These are phyloP conservation scores for Eristalis arbustorum DNA, from an alignment of 2,888 invertebrate species.

Conservation along the genomic window DNA sequence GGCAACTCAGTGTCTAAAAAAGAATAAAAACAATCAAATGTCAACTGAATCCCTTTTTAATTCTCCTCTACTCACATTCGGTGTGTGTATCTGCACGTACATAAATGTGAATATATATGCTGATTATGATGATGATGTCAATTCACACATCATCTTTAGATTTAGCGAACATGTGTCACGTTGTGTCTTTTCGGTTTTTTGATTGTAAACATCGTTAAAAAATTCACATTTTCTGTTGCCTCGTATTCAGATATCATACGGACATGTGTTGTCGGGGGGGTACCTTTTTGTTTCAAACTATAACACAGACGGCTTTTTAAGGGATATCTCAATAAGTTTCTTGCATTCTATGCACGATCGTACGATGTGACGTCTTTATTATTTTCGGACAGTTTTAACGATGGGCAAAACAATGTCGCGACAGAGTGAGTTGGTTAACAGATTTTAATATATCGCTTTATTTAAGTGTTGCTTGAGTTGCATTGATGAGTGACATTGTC, in stretches of 20 bases:
- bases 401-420: conserved; percentile 49
- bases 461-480: not conserved
- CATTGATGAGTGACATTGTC: not conserved
- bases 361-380: conserved; percentile 64
- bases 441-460: not conserved
- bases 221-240: not conserved
- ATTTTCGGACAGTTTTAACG: conserved; percentile 66
- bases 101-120: conserved; percentile 20
- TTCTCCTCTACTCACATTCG: conserved; percentile 51
- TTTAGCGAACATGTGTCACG: conserved; percentile 64
- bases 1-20: conserved; percentile 10
- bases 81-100: conserved; percentile 16
- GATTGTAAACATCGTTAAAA: conserved; percentile 25
- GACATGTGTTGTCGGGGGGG: not conserved
- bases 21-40: conserved; percentile 57
- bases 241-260: not conserved
- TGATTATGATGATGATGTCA: conserved; percentile 70
- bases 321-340: not conserved
- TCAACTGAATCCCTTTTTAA: conserved; percentile 69
- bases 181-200: conserved; percentile 37
- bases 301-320: conserved; percentile 2
- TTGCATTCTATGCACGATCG: conserved; percentile 41
- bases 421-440: not conserved
- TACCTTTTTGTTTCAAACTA: conserved; percentile 6
- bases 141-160: conserved; percentile 68